A percentile compares a stretch with the other conserved stretches of the same genome.
Conservation (phyloP, 2,113 vertebrate genomes). For the Leiothrix lutea region DNA sequence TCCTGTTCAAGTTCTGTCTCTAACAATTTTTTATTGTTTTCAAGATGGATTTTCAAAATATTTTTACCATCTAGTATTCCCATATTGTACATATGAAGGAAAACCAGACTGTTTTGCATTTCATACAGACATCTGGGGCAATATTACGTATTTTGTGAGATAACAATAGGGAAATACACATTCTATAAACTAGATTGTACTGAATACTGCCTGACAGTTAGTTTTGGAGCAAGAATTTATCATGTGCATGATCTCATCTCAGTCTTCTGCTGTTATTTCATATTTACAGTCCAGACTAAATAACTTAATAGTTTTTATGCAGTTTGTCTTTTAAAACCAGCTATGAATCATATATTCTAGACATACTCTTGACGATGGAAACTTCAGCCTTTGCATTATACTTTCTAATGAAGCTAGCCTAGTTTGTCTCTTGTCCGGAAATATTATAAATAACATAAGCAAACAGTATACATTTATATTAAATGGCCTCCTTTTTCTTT, state of each 20-base stretch:
- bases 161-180: not conserved
- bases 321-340: conserved; percentile 45
- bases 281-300: conserved; percentile 43
- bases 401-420: conserved; percentile 43
- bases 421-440: conserved; percentile 10
- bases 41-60: conserved; percentile 3
- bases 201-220: not conserved
- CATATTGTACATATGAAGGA: not conserved
- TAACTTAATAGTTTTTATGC: conserved; percentile 51
- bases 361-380: conserved; percentile 26
- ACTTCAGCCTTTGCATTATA: conserved; percentile 29
- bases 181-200: not conserved
- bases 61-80: not conserved
- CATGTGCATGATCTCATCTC: conserved; percentile 12
- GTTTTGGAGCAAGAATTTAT: conserved; percentile 21
- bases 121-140: not conserved
- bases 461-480: not conserved
- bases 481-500: not conserved
- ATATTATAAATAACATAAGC: conserved; percentile 8
- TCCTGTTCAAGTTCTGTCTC: not conserved
- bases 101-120: not conserved
- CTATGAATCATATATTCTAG: conserved; percentile 44
- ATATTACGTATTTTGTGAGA: not conserved
- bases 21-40: conserved; percentile 6
- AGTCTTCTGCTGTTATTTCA: conserved; percentile 17